These are phyloP conservation scores for Amblyraja radiata DNA, from an alignment of 2,797 vertebrate species.

Conservation along the genomic window DNA sequence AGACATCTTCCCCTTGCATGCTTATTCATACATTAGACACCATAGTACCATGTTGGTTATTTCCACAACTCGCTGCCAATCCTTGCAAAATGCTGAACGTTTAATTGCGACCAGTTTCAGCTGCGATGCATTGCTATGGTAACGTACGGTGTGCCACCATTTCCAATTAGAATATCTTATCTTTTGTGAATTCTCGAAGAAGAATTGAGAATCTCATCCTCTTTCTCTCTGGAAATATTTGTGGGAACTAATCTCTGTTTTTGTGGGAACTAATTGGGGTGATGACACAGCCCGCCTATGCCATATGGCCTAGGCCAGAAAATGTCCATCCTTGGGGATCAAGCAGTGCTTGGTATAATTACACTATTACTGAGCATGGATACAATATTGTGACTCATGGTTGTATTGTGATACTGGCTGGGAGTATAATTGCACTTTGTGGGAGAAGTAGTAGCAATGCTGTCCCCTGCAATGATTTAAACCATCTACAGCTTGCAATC, in stretches of 20 bases:
- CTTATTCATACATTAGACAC: not conserved
- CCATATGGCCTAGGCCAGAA: not conserved
- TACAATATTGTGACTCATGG: not conserved
- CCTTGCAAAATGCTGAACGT: not conserved
- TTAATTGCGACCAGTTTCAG: conserved; percentile 1
- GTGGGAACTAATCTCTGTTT: not conserved
- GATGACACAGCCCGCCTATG: not conserved
- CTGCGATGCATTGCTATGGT: not conserved
- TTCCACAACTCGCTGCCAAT: not conserved
- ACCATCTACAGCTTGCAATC: not conserved
- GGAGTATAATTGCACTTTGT: not conserved
- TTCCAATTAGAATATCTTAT: not conserved
- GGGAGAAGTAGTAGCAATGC: not conserved
- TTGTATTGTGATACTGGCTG: not conserved
- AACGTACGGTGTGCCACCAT: not conserved
- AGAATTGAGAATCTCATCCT: too few species aligned
- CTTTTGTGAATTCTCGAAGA: not conserved
- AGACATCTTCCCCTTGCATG: not conserved
- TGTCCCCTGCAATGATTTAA: not conserved
- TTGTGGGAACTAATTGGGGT: not conserved
- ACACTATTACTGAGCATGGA: not conserved
- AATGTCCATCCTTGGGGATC: not conserved
- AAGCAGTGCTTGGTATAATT: not conserved
- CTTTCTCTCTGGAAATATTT: not conserved
- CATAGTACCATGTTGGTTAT: not conserved